These are phyloP conservation scores for Odocoileus hemionus DNA, from an alignment of 2,113 vertebrate genomes.

Conservation along the genomic window DNA sequence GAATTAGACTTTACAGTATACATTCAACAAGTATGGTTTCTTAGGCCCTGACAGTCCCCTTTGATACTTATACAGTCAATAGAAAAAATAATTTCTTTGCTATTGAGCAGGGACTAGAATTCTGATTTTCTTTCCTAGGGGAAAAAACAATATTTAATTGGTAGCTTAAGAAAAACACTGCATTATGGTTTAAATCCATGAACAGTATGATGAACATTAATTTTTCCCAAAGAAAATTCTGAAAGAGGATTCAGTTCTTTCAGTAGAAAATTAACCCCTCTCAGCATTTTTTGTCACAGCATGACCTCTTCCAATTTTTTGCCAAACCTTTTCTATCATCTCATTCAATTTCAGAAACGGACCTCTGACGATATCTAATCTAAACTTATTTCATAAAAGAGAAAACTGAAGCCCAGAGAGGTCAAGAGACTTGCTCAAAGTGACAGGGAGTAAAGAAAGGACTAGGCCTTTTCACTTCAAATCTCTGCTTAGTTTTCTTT, in stretches of 20 bases:
- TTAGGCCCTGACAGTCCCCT: background rate
- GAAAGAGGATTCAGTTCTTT: background rate
- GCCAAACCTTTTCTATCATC: background rate
- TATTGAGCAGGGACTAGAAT: background rate
- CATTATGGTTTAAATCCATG: background rate
- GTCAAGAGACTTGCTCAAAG: background rate
- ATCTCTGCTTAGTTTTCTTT: background rate
- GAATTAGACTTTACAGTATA: background rate
- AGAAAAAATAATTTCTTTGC: conserved; percentile 11
- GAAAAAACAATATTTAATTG: background rate
- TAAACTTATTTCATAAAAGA: conserved; percentile 1
- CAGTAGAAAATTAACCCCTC: conserved; percentile 29
- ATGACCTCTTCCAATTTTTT: background rate
- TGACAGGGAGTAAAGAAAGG: background rate
- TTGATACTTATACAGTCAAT: background rate
- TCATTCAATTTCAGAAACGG: background rate
- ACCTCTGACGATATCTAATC: background rate
- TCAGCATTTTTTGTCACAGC: conserved; percentile 5
- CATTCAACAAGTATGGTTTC: background rate
- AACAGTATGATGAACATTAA: background rate
- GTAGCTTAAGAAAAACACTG: background rate
- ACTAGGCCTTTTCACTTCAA: background rate
- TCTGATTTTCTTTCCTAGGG: conserved; percentile 22
- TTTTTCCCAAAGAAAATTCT: conserved; percentile 53
- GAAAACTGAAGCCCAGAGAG: background rate